Percentiles rank a stretch among this genome's conserved stretches.
phyloP scores from a whole-genome alignment of 2,888 invertebrate species.

The Julus scandinavius region DNA sequence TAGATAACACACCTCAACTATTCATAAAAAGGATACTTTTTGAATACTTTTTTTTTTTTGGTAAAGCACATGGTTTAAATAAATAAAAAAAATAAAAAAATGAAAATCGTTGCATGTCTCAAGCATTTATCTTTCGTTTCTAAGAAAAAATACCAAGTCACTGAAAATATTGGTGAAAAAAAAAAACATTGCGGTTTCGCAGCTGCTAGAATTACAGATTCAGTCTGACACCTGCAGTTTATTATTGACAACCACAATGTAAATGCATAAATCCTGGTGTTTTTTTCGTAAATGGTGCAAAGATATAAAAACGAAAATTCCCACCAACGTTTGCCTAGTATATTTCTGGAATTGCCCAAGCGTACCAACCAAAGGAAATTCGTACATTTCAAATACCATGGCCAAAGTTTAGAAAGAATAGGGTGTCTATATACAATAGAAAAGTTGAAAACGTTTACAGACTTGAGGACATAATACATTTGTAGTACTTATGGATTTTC shows the following conservation, averaged over 20 bases:
- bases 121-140: too few relatives aligned
- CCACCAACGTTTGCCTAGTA: background rate
- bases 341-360: background rate
- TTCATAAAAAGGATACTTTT: too few relatives aligned
- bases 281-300: background rate
- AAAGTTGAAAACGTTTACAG: too few relatives aligned
- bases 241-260: background rate
- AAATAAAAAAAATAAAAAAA: too few relatives aligned
- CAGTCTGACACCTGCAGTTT: background rate
- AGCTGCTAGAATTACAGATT: conserved; percentile 20
- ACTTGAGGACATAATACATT: background rate
- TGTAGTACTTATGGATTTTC: background rate
- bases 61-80: too few relatives aligned
- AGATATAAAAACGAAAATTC: background rate
- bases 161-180: background rate
- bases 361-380: background rate
- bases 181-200: background rate
- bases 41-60: too few relatives aligned
- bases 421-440: too few relatives aligned
- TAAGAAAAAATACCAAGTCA: too few relatives aligned
- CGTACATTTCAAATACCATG: background rate
- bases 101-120: too few relatives aligned
- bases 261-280: background rate
- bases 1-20: too few relatives aligned
- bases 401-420: too few relatives aligned